Conservation (phyloP, 1,140 invertebrate species). For the Pygmarrhopalites habei region DNA sequence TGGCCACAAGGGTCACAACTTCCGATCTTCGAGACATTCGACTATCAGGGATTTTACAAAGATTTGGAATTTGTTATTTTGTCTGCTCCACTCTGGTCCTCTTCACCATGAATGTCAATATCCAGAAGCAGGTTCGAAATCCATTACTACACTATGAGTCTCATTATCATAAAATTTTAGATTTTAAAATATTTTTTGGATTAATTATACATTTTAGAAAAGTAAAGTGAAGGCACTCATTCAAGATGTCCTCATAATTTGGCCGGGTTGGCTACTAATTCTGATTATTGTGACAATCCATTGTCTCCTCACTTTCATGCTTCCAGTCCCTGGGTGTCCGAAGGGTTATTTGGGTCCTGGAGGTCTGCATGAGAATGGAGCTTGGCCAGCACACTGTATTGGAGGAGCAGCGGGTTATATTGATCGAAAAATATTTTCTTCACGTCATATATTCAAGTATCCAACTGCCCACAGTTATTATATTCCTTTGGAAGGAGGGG, state of each 20-base stretch:
- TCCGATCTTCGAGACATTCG: conserved; percentile 49
- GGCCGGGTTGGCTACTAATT: conserved; percentile 56
- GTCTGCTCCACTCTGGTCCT: conserved; percentile 56
- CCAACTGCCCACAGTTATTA: conserved; percentile 60
- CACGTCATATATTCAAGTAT: conserved; percentile 54
- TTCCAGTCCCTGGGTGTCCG: conserved; percentile 67
- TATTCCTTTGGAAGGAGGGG: conserved; percentile 11
- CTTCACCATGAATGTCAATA: conserved; percentile 16
- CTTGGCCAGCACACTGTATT: neutral
- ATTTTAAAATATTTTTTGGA: no score
- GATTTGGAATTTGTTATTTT: conserved; percentile 73
- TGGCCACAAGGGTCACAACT: conserved; percentile 51
- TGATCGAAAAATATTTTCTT: conserved; percentile 64
- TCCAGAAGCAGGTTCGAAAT: no score
- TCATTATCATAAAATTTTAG: no score
- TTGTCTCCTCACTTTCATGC: conserved; percentile 59
- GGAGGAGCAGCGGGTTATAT: conserved; percentile 82
- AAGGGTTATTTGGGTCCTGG: conserved; percentile 84
- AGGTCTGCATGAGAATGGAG: conserved; percentile 52
- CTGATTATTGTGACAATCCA: conserved; percentile 56
- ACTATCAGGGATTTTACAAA: conserved; percentile 77
- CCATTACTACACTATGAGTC: no score
- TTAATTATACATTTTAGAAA: conserved; percentile 7
- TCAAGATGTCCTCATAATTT: conserved; percentile 32
- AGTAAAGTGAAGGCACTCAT: conserved; percentile 33